phyloP scores from a whole-genome alignment of 2,113 vertebrate species.

The Hemibagrus wyckioides region DNA sequence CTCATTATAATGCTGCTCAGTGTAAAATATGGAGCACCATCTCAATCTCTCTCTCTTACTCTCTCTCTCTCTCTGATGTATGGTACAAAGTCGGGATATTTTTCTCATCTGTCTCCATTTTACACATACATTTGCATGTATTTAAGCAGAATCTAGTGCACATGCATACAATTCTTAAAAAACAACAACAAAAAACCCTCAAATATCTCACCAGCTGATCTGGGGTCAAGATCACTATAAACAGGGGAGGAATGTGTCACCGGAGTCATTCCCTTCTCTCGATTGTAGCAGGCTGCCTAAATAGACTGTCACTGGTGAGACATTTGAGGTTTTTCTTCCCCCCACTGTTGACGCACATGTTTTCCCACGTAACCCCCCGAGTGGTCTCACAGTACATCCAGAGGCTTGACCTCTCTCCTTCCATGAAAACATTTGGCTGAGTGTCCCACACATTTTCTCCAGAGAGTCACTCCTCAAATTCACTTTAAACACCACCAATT shows the following conservation, averaged over 20 bases:
- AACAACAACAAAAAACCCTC: background rate
- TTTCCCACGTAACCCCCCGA: constrained; percentile 45
- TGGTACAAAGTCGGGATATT: constrained; percentile 15
- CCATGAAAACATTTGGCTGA: constrained; percentile 51
- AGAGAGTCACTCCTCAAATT: constrained; percentile 35
- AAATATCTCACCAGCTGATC: constrained; percentile 8
- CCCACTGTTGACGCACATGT: constrained; percentile 41
- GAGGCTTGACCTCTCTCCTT: constrained; percentile 32
- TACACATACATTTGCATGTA: constrained; percentile 40
- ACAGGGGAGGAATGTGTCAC: background rate
- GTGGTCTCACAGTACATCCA: constrained; percentile 39
- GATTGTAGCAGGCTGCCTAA: constrained; percentile 8
- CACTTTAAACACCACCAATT: constrained; percentile 38
- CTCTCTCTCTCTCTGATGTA: constrained; percentile 44
- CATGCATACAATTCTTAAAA: background rate
- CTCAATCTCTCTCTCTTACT: background rate
- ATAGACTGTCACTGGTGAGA: constrained; percentile 39
- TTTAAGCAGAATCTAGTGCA: constrained; percentile 20
- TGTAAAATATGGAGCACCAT: constrained; percentile 11
- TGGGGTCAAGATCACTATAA: background rate
- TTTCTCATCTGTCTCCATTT: constrained; percentile 17
- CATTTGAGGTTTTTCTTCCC: constrained; percentile 7
- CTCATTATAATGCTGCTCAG: constrained; percentile 54
- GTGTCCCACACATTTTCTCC: constrained; percentile 46
- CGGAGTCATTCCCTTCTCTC: background rate